Percentiles rank a stretch among this genome's conserved stretches.
These are phyloP conservation scores for Zoanthus sansibaricus DNA, from an alignment of 92 coral and sea anemone genomes.

Conservation along the genomic window DNA sequence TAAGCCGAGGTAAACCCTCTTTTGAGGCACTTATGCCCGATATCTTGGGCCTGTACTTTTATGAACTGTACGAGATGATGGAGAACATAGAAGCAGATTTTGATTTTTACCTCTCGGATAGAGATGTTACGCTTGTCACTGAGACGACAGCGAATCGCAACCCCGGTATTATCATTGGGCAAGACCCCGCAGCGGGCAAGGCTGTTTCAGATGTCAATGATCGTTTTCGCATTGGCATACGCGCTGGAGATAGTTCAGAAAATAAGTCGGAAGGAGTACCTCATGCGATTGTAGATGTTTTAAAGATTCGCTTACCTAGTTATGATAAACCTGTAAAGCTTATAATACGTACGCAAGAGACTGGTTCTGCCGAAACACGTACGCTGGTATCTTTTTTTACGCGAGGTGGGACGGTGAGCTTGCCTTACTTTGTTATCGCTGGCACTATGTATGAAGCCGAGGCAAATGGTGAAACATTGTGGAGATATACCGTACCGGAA, in stretches of 20 bases:
- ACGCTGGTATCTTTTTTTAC: neutral
- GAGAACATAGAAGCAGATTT: neutral
- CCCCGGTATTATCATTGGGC: neutral
- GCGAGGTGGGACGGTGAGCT: neutral
- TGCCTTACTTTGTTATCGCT: neutral
- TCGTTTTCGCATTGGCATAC: neutral
- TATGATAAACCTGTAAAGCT: neutral
- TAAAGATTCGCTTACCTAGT: neutral
- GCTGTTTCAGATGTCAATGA: neutral
- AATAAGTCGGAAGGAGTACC: neutral
- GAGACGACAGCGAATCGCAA: no score
- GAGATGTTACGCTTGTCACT: no score
- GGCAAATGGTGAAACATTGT: neutral
- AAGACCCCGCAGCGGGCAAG: neutral
- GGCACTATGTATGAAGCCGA: neutral
- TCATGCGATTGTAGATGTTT: neutral
- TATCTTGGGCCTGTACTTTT: neutral
- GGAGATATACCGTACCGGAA: neutral
- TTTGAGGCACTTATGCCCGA: neutral
- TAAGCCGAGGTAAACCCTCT: neutral
- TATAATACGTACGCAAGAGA: neutral
- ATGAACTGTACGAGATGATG: neutral
- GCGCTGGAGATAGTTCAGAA: neutral
- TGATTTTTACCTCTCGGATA: no score
- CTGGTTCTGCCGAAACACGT: neutral